Conservation (phyloP, 2,797 vertebrate species). For the Pelochelys cantorii region DNA sequence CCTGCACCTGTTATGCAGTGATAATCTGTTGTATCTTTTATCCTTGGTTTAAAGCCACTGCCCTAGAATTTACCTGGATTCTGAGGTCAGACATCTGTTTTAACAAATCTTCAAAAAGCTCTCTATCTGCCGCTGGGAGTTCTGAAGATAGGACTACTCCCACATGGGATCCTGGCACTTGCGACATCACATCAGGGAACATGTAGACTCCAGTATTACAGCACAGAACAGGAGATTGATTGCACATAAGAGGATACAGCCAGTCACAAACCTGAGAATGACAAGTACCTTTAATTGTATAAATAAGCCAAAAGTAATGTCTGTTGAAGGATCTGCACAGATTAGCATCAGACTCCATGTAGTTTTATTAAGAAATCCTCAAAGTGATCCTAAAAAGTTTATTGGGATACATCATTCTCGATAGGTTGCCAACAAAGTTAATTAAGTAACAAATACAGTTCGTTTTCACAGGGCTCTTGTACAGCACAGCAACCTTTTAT, state of each 20-base stretch:
- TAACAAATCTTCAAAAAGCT: constrained; percentile 91
- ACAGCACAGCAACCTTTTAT: neutral
- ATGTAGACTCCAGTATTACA: constrained; percentile 95
- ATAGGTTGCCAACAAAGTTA: neutral
- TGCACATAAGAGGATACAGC: constrained; percentile 93
- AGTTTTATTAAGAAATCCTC: neutral
- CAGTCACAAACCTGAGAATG: constrained; percentile 93
- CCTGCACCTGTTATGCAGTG: neutral
- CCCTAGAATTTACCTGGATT: constrained; percentile 87
- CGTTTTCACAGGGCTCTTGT: neutral
- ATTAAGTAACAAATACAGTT: neutral
- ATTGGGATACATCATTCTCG: neutral
- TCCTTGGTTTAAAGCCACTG: neutral
- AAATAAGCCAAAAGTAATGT: neutral
- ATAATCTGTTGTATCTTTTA: neutral
- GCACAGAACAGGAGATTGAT: constrained; percentile 91
- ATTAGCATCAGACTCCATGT: neutral
- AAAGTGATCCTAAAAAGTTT: accelerated
- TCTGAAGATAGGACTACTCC: constrained; percentile 96
- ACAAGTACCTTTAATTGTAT: neutral
- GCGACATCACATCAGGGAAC: constrained; percentile 96
- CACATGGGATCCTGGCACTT: constrained; percentile 89
- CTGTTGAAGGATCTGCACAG: constrained; percentile 14
- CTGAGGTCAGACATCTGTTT: constrained; percentile 95
- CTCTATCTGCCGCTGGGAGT: constrained; percentile 86